Evolutionary conservation across 2,888 invertebrate species (phyloP).

Genomic region (Apomyelois bistriatella): DNA sequence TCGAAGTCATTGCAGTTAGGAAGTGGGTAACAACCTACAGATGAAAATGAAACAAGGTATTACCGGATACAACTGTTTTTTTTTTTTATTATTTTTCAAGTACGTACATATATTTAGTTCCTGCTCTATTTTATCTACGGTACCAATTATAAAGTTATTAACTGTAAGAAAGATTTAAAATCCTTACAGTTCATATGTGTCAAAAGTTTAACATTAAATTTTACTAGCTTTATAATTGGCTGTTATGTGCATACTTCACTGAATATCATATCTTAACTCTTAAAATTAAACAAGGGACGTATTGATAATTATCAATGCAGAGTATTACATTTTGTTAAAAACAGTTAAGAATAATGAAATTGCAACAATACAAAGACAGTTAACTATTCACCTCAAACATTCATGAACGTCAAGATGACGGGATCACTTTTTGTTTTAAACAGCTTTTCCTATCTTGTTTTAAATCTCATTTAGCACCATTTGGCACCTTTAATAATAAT

Average conservation of each 20-base stretch:
- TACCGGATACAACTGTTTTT: background rate
- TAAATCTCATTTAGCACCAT: no score
- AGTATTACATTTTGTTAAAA: slow-evolving; percentile 1
- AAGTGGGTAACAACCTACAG: no score
- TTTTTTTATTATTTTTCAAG: background rate
- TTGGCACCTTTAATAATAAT: no score
- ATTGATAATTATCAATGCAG: background rate
- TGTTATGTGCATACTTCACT: background rate
- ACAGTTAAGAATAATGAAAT: background rate
- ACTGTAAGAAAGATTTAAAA: background rate
- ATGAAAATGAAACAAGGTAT: slow-evolving; percentile 16
- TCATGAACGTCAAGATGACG: no score
- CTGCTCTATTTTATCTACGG: background rate
- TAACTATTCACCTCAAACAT: background rate
- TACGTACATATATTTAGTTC: background rate
- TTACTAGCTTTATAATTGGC: background rate
- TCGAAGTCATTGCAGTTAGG: no score
- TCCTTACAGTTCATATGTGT: no score
- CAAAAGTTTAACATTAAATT: background rate
- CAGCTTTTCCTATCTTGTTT: no score
- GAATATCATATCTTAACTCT: slow-evolving; percentile 1
- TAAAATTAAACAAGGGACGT: background rate
- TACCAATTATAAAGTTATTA: background rate
- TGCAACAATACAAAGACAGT: background rate
- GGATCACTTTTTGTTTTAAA: no score